Base-by-base conservation (phyloP, 2,888 invertebrate genomes). In the Drosophila formosana region DNA sequence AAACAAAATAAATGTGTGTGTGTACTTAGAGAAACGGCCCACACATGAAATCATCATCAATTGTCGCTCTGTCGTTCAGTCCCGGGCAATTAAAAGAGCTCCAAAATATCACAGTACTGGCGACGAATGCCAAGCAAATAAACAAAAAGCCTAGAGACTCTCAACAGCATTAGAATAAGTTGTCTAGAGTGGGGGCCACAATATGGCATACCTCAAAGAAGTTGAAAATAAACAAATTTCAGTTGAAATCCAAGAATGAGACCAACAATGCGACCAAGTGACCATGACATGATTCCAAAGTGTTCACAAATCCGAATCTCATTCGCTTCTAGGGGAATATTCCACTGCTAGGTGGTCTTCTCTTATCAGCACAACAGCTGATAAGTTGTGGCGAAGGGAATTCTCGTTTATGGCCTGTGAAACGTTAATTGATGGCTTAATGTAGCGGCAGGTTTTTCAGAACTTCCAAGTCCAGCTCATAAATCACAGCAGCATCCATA, bases 131-230 rank as follows among this genome's bases (percentile, higher is more conserved):
- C 43, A 66, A 63, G 46, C 58, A 75, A 82, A 80, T 74, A 82
- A 82, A 82, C 78, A 85, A 78, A 68, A 68, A 11, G 61, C 62
- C 57, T 51, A 67, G 49, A 75, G 71, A 64, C 63, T 53, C 61
- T 32, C 57, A 52, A 28, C n/a, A 39, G 56, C 76, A 84, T 77
- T 79, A 78, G 79, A 82, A 79, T 78, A 75, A 80, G 52, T 75
- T 55, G 30, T 50, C 56, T 62, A 45, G 39, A 75, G 70, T 60
- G 39, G 9, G 41, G 18, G n/a, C 25, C n/a, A 4, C 23, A 32
- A 55, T 64, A 51, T 57, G 52, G 34, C 50, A 61, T 49, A 65
- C 51, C 64, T 57, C 64, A 56, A 56, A 65, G 25, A 43, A 69
- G 34, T 57, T 52, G 25, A 62, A 67, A 52, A 46, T 70, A 70